These are phyloP conservation scores for Eulemur rufifrons DNA, from an alignment of 2,113 vertebrate species.

Conservation along the genomic window DNA sequence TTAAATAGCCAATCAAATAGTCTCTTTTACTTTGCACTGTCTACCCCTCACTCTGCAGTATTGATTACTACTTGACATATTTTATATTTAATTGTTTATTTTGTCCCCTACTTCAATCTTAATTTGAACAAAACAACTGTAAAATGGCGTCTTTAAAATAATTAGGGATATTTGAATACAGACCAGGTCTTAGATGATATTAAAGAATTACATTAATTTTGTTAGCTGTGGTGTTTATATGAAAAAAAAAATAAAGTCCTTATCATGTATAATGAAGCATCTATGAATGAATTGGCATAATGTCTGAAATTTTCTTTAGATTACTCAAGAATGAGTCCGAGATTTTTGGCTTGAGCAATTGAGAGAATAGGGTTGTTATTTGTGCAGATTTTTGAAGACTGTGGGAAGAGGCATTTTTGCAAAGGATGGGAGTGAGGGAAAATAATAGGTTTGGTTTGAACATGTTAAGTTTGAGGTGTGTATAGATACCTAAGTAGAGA, in stretches of 20 bases:
- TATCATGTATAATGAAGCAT: background rate
- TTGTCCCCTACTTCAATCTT: background rate
- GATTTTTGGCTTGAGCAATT: background rate
- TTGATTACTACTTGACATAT: background rate
- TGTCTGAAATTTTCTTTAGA: slow-evolving; percentile 25
- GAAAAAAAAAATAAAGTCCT: background rate
- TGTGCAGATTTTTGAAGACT: slow-evolving; percentile 4
- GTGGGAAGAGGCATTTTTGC: background rate
- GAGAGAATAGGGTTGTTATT: background rate
- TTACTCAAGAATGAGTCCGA: background rate
- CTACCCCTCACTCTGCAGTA: background rate
- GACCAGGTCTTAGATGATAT: background rate
- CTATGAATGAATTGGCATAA: background rate
- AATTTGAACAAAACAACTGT: background rate
- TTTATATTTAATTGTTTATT: slow-evolving; percentile 14
- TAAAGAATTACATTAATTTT: slow-evolving; percentile 35
- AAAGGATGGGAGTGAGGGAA: background rate
- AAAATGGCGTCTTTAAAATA: slow-evolving; percentile 11
- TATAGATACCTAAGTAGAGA: background rate
- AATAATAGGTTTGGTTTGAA: background rate
- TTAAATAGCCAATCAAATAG: background rate
- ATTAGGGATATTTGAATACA: background rate
- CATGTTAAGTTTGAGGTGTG: background rate
- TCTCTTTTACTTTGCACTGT: background rate
- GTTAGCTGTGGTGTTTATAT: background rate